Percentiles rank a stretch among this genome's conserved stretches.
phyloP scores from a whole-genome alignment of 2,113 vertebrate species.

The Sprattus sprattus region DNA sequence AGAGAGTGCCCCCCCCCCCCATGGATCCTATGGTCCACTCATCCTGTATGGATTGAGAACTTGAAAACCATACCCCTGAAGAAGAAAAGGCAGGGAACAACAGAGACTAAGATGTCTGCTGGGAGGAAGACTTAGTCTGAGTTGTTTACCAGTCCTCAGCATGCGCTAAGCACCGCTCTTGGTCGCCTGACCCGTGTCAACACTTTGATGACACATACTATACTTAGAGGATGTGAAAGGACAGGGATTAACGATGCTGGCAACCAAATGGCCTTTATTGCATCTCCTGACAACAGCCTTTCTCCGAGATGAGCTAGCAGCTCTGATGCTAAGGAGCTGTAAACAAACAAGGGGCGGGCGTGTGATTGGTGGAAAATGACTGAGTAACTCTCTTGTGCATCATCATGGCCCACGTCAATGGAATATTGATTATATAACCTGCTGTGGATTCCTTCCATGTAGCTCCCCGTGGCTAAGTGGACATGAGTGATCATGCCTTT shows the following conservation, averaged over 20 bases:
- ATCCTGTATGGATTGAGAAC: background rate
- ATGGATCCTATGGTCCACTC: slow-evolving; percentile 13
- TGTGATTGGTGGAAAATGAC: slow-evolving; percentile 7
- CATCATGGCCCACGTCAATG: background rate
- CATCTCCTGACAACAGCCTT: background rate
- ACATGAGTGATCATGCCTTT: background rate
- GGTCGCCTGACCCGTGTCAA: background rate
- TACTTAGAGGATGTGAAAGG: background rate
- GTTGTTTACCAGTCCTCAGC: background rate
- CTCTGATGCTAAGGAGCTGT: background rate
- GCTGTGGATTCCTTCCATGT: background rate
- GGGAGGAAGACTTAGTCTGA: background rate
- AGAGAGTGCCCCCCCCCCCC: background rate
- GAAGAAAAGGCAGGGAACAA: background rate
- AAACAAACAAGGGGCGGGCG: background rate
- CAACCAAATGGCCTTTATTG: background rate
- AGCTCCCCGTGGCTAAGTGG: background rate
- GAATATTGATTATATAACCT: slow-evolving; percentile 16
- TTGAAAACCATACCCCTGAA: background rate
- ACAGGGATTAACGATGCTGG: background rate
- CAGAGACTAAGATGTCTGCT: background rate
- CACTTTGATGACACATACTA: background rate
- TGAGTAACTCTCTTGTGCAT: background rate
- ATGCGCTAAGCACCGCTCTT: background rate
- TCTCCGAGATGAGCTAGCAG: background rate